A percentile compares a stretch with the other conserved stretches of the same genome.
Conservation (phyloP, 1,140 invertebrate genomes). For the Linepithema humile region DNA sequence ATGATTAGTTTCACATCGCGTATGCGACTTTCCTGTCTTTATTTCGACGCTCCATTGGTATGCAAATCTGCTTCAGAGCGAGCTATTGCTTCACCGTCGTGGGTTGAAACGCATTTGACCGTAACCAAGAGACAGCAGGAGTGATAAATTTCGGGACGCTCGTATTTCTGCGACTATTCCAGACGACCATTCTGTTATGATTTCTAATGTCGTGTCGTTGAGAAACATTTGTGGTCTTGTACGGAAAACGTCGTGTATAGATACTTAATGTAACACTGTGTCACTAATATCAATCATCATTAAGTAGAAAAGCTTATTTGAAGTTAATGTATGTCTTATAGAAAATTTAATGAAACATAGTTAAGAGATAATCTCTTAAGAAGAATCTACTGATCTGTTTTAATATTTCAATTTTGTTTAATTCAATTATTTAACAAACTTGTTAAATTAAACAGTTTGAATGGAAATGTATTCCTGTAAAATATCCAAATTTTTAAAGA, state of each 20-base stretch:
- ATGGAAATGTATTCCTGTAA: not conserved
- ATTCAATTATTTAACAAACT: no score
- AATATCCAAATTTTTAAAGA: not conserved
- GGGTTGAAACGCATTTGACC: no score
- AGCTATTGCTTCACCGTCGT: no score
- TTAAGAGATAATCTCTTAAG: no score
- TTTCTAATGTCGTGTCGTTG: slow-evolving; percentile 29
- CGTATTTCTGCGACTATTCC: not conserved
- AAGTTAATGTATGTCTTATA: not conserved
- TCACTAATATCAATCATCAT: not conserved
- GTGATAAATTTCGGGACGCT: slow-evolving; percentile 38
- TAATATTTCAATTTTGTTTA: no score
- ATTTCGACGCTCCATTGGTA: no score
- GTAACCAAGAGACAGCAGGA: not conserved
- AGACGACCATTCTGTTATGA: slow-evolving; percentile 46
- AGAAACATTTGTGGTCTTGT: slow-evolving; percentile 27
- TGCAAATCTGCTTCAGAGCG: no score
- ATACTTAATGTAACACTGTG: not conserved
- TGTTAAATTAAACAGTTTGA: no score
- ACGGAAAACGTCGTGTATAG: not conserved
- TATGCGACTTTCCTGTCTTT: no score
- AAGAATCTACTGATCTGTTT: no score
- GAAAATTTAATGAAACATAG: not conserved
- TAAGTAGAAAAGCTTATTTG: no score
- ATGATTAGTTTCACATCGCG: no score